These are phyloP conservation scores for Anarhynchus alexandrinus DNA, from an alignment of 2,113 vertebrate genomes.

Conservation along the genomic window DNA sequence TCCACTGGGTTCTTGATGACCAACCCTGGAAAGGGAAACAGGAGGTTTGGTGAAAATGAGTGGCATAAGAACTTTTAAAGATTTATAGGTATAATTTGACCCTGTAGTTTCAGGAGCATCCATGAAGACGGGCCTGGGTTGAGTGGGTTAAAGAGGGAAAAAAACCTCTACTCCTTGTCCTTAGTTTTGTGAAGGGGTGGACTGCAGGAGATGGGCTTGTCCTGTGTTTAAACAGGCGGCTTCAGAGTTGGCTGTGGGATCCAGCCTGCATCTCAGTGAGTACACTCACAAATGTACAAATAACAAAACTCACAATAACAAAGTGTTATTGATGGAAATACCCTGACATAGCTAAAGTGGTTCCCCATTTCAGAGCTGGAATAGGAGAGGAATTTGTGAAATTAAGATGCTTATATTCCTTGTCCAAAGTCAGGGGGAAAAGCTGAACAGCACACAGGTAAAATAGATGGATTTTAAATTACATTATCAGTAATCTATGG, in stretches of 20 bases:
- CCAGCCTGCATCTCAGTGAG: neutral
- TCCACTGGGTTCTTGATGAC: neutral
- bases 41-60: neutral
- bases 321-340: neutral
- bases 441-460: neutral
- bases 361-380: neutral
- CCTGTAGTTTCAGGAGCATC: neutral
- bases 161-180: neutral
- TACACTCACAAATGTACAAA: neutral
- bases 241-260: neutral
- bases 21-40: neutral
- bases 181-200: neutral
- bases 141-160: neutral
- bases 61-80: neutral
- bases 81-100: neutral
- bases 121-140: neutral
- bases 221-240: rapidly evolving
- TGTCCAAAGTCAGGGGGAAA: neutral
- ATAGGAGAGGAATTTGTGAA: neutral
- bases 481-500: neutral
- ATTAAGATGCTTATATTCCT: neutral
- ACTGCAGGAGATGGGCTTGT: neutral
- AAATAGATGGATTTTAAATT: neutral
- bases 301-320: neutral
- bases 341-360: neutral